Percentiles rank a stretch among this genome's conserved stretches.
These are phyloP conservation scores for Drosophila mayaguana DNA, from an alignment of 2,888 invertebrate species.

Conservation along the genomic window DNA sequence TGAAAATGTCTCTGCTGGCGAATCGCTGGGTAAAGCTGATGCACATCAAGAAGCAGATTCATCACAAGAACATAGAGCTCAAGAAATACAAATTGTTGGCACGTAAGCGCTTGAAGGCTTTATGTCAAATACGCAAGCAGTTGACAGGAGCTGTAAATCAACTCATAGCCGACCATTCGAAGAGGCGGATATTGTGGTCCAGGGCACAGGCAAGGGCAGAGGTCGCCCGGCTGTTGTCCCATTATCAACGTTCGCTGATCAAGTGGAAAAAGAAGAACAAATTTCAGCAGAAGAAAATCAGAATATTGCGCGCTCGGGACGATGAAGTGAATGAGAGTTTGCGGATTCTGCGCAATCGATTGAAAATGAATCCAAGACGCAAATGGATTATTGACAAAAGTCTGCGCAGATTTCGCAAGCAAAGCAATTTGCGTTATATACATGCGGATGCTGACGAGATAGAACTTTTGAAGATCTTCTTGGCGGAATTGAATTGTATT, in stretches of 20 bases:
- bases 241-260: constrained; percentile 29
- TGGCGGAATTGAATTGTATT: constrained; percentile 11
- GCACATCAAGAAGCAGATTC: constrained; percentile 32
- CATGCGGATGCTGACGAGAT: neutral
- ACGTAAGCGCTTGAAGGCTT: constrained; percentile 3
- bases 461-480: neutral
- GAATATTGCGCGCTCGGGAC: constrained; percentile 15
- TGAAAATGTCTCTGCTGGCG: constrained; percentile 22
- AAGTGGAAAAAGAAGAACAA: constrained; percentile 33
- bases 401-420: constrained; percentile 7
- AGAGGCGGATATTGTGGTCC: neutral
- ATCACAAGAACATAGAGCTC: constrained; percentile 25
- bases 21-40: constrained; percentile 21
- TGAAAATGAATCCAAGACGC: constrained; percentile 9
- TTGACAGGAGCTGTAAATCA: constrained; percentile 23
- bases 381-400: constrained; percentile 11
- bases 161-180: constrained; percentile 11
- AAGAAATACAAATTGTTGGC: constrained; percentile 6
- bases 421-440: neutral
- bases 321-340: constrained; percentile 1
- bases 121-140: constrained; percentile 25
- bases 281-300: constrained; percentile 17
- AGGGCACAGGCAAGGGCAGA: neutral
- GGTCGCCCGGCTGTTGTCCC: neutral
- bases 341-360: constrained; percentile 20